Percentiles rank a stretch among this genome's conserved stretches.
phyloP scores from a whole-genome alignment of 2,888 invertebrate species.

The Ophioninae sp. region DNA sequence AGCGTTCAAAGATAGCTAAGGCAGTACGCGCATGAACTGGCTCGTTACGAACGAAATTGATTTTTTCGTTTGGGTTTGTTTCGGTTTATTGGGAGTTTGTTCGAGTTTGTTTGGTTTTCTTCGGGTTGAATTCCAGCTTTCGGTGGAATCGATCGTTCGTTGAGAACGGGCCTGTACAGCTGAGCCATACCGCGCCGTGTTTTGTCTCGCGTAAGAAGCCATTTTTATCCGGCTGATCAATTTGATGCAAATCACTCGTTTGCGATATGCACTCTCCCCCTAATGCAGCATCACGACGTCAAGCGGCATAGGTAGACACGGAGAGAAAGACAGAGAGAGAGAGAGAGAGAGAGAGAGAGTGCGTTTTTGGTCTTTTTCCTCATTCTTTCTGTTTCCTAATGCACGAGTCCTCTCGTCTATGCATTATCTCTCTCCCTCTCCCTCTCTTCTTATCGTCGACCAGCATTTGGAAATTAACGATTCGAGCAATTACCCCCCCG shows the following conservation, averaged over 20 bases:
- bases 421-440: slow-evolving; percentile 20
- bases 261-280: slow-evolving; percentile 71
- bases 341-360: slow-evolving; percentile 19
- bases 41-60: no score
- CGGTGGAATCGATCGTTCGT: not conserved
- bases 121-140: not conserved
- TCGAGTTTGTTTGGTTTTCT: no score
- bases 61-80: no score
- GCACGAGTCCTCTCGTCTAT: not conserved
- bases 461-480: slow-evolving; percentile 79
- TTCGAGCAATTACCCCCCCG: slow-evolving; percentile 75
- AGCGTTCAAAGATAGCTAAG: no score
- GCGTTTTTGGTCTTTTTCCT: slow-evolving; percentile 11
- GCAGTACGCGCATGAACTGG: no score
- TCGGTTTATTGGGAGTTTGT: no score
- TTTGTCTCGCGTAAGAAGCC: slow-evolving; percentile 55
- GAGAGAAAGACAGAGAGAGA: slow-evolving; percentile 3
- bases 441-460: slow-evolving; percentile 4
- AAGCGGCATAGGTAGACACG: slow-evolving; percentile 9
- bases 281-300: slow-evolving; percentile 66
- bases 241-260: slow-evolving; percentile 81
- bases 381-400: not conserved
- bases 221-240: slow-evolving; percentile 71
- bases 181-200: slow-evolving; percentile 4
- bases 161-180: slow-evolving; percentile 23